Percentiles rank a stretch among this genome's conserved stretches.
phyloP scores from a whole-genome alignment of 2,797 vertebrate genomes.

The Spea hammondii region DNA sequence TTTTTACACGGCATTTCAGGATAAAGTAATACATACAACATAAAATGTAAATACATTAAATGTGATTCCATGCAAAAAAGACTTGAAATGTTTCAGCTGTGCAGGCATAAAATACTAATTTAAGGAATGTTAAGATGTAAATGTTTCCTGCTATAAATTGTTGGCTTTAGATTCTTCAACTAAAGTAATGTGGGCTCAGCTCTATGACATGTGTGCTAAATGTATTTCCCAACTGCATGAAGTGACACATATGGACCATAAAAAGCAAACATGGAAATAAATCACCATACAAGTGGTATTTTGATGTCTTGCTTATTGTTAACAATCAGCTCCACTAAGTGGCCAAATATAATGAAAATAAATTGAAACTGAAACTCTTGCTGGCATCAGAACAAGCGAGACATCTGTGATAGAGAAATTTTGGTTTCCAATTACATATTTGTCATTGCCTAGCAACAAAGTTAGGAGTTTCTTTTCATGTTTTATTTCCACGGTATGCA shows the following conservation, averaged over 20 bases:
- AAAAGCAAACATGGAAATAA: constrained; percentile 40
- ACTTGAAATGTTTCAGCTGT: constrained; percentile 38
- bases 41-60: constrained; percentile 11
- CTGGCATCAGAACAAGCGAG: constrained; percentile 53
- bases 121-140: constrained; percentile 34
- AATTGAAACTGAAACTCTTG: constrained; percentile 66
- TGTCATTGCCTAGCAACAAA: constrained; percentile 59
- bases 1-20: background rate
- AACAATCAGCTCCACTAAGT: constrained; percentile 49
- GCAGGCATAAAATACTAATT: constrained; percentile 37
- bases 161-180: constrained; percentile 30
- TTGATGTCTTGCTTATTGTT: constrained; percentile 51
- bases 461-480: constrained; percentile 60
- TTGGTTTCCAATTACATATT: constrained; percentile 56
- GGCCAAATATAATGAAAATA: constrained; percentile 51
- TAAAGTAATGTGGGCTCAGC: constrained; percentile 24
- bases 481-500: constrained; percentile 57
- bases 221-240: constrained; percentile 46
- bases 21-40: constrained; percentile 27
- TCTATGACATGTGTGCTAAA: constrained; percentile 36
- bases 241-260: constrained; percentile 41
- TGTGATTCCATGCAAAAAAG: constrained; percentile 5
- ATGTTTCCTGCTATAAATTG: constrained; percentile 43
- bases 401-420: constrained; percentile 56
- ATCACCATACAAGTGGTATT: constrained; percentile 44